Evolutionary conservation across 2,888 invertebrate genomes (phyloP), one percentile per base, ranked within the genome.

Genomic region (Platycheirus albimanus): DNA sequence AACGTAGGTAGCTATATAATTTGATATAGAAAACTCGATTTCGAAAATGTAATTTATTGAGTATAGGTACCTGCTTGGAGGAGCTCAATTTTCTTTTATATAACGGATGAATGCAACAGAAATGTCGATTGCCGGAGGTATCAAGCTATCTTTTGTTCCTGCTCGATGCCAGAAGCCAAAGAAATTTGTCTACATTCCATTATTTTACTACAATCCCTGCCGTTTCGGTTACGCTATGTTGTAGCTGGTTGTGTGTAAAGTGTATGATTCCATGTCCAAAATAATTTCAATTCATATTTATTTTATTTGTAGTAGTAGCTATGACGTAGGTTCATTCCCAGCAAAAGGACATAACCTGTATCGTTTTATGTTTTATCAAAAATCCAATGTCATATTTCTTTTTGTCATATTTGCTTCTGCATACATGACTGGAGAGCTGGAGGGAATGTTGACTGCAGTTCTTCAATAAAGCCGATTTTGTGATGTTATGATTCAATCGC

Each of bases 81-180:
- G 24, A 6, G 24, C 24, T 24, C 24, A 24, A 24, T 24, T 30
- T 19, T 20, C 36, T 36, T 54, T n/a, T 36, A n/a, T 36, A 19
- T 36, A 15, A 54, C 20, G 38, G 20, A 38, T 56, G 56, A 56
- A 56, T 56, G 24, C 38, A 58, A 58, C 24, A 58, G 24, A 13
- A 58, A 58, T 24, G 13, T 56, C 38, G 8, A 58, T 15, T 38
- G 54, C 20, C 19, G 8, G 19, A 38, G 38, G 36, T n/a, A 54
- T 54, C 17, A 54, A 36, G 54, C 36, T 36, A 19, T 20, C n/a
- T 54, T 13, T 38, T 54, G 47, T 54, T 20, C 19, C 36, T 17
- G n/a, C 54, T 17, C n/a, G 17, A 19, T 15, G 13, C 5, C 5
- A 4, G 8, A 19, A 8, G 13, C 5, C 5, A 4, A 3, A n/a